phyloP scores from a whole-genome alignment of 2,113 vertebrate genomes.

The Helogale parvula region DNA sequence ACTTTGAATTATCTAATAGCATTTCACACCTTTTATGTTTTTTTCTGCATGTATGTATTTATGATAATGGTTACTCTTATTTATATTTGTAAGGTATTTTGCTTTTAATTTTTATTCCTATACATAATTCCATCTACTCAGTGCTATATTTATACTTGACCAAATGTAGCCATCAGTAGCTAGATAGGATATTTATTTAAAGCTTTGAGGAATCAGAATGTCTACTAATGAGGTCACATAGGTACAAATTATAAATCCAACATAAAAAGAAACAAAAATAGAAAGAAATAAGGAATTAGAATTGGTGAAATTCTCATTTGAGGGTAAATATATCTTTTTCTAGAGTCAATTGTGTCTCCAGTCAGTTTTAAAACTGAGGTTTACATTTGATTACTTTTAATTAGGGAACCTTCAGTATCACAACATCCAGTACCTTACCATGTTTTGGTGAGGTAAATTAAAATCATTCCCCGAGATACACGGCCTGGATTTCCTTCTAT shows the following conservation, averaged over 20 bases:
- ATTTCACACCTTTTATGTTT: neutral
- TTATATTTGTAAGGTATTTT: conserved; percentile 9
- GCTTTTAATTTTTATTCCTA: conserved; percentile 15
- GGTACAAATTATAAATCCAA: conserved; percentile 47
- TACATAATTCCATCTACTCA: neutral
- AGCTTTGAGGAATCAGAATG: conserved; percentile 56
- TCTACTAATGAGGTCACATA: conserved; percentile 10
- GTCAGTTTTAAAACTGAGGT: conserved; percentile 55
- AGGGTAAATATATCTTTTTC: conserved; percentile 36
- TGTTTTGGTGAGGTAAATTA: conserved; percentile 74
- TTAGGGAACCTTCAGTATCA: conserved; percentile 58
- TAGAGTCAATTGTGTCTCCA: conserved; percentile 5
- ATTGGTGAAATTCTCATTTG: conserved; percentile 11
- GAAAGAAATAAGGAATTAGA: conserved; percentile 54
- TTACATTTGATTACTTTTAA: conserved; percentile 61
- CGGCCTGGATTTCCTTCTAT: conserved; percentile 82
- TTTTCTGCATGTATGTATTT: neutral
- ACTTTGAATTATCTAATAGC: neutral
- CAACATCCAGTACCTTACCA: neutral
- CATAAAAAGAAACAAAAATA: conserved; percentile 59
- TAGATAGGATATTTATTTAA: conserved; percentile 63
- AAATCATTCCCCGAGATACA: conserved; percentile 78
- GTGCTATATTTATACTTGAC: conserved; percentile 47
- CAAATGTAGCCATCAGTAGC: neutral
- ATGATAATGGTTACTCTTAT: conserved; percentile 36